Base-by-base conservation (phyloP, 37 sponge, comb jelly and placozoan species). In the Corticium candelabrum region DNA sequence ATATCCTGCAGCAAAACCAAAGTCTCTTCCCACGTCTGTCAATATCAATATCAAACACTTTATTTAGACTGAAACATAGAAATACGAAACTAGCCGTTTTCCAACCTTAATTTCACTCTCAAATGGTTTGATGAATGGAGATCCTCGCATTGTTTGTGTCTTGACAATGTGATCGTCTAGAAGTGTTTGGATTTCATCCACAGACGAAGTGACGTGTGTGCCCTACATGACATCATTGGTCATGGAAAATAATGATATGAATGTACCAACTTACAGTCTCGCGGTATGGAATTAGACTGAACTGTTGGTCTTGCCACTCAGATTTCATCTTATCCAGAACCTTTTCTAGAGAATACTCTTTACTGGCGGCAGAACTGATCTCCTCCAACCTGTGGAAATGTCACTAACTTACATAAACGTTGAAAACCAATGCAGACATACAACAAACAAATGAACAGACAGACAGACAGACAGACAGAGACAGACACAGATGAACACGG, bases 141-240 rank as follows among this genome's bases (percentile, higher is more conserved):
- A 97, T 37, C 94, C 94, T 76, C 94, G 86, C 86, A 97, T 97
- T 0, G 98, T 97, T 69, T 97, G 98, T 0, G 94, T 88, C 86
- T 97, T 93, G 5, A 97, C 86, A 41, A 97, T 89, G 81, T 97
- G 98, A 82, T 97, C 98, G 68, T 97, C 98, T 69, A 97, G 85
- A 15, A 93, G 68, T 39, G 93, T 82, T 68, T 97, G 98, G 37
- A 93, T 78, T 75, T 97, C 98, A 80, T 97, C 98, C 35, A 97
- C 83, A 15, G 98, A 80, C 36, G 98, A 90, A 30, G 93, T 83
- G 39, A 97, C 91, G 36, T 91, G 90, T 21, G 93, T 83, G 3
- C 98, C 94, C 81, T 86, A 72, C 30, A 37, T 1, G 67, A 40
- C n/a, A 36, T n/a, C n/a, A n/a, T n/a, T n/a, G n/a, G n/a, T 35